phyloP scores from a whole-genome alignment of 2,888 invertebrate genomes.

The Notodonta dromedarius region DNA sequence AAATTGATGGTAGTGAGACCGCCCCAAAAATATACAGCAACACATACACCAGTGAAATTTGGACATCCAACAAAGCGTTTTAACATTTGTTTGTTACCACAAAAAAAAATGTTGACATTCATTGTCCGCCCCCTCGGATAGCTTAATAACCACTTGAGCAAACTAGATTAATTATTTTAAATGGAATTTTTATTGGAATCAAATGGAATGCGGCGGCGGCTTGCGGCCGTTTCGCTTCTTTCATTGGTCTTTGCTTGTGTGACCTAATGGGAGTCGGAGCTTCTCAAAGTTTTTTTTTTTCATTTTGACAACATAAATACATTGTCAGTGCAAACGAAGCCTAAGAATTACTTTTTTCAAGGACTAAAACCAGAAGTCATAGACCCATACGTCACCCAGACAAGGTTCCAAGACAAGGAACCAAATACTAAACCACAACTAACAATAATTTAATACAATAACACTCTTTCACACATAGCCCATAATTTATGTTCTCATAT shows the following conservation, averaged over 20 bases:
- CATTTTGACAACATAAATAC: too few relatives aligned
- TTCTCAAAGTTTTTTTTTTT: neutral
- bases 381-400: neutral
- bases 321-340: too few relatives aligned
- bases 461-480: neutral
- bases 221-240: slow-evolving; percentile 2
- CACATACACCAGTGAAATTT: too few relatives aligned
- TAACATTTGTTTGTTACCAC: too few relatives aligned
- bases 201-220: slow-evolving; percentile 21
- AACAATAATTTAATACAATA: slow-evolving; percentile 20
- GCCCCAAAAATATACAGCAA: too few relatives aligned
- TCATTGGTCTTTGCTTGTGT: neutral
- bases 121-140: slow-evolving; percentile 24
- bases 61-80: too few relatives aligned
- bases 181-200: slow-evolving; percentile 37
- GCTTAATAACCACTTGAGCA: slow-evolving; percentile 36
- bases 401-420: neutral
- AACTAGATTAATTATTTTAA: slow-evolving; percentile 36
- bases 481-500: slow-evolving; percentile 24
- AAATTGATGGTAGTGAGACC: too few relatives aligned
- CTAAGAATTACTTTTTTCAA: too few relatives aligned
- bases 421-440: neutral
- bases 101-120: slow-evolving; percentile 21
- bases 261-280: neutral
- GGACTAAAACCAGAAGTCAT: neutral